Conservation (phyloP, 2,797 vertebrate species). For the Peromyscus eremicus region DNA sequence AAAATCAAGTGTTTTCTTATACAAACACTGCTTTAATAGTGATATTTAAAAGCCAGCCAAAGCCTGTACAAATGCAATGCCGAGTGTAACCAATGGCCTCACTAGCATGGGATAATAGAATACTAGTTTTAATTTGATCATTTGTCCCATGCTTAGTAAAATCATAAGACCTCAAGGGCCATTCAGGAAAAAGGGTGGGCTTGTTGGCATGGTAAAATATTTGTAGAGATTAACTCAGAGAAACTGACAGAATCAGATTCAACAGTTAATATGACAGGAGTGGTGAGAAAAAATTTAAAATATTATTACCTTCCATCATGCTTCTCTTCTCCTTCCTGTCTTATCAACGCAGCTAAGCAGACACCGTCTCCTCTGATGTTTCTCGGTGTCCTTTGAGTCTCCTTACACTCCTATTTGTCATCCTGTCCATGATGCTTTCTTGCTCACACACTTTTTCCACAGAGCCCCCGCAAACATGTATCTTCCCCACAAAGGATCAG, state of each 20-base stretch:
- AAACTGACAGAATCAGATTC: not conserved
- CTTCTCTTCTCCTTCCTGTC: not conserved
- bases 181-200: not conserved
- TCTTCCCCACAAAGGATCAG: accelerated
- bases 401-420: not conserved
- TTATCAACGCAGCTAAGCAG: not conserved
- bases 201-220: not conserved
- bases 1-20: not conserved
- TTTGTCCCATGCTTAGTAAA: not conserved
- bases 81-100: too few relatives aligned
- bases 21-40: not conserved
- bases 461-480: accelerated
- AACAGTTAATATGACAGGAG: not conserved
- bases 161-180: not conserved
- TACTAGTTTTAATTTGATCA: not conserved
- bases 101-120: not conserved
- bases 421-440: not conserved
- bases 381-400: not conserved
- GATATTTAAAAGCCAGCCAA: not conserved
- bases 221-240: not conserved
- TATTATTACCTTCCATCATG: not conserved
- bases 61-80: not conserved
- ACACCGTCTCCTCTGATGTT: not conserved
- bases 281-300: not conserved
- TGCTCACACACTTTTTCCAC: not conserved